Evolutionary conservation across 2,113 vertebrate genomes (phyloP).

Genomic region (Formicarius rufipectus): DNA sequence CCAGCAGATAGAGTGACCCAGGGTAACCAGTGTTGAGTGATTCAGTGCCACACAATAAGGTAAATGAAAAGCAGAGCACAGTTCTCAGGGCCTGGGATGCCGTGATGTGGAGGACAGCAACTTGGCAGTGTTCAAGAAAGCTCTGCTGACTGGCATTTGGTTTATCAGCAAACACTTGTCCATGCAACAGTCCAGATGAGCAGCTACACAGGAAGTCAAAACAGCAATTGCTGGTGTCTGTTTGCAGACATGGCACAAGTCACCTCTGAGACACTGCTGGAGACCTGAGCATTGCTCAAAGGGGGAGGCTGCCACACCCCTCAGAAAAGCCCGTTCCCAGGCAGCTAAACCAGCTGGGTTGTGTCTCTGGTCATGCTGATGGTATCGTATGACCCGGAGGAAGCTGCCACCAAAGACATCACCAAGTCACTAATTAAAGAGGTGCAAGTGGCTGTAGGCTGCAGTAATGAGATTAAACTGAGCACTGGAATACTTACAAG

Average conservation of each 20-base stretch:
- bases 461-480: background rate
- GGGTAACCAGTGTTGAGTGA: rapidly evolving
- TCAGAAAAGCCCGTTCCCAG: background rate
- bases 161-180: background rate
- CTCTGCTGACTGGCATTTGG: background rate
- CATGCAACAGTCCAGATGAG: background rate
- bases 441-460: background rate
- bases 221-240: background rate
- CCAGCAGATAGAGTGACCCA: rapidly evolving
- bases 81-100: background rate
- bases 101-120: background rate
- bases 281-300: background rate
- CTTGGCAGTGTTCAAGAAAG: background rate
- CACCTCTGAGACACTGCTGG: background rate
- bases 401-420: background rate
- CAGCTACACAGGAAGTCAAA: background rate
- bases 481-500: background rate
- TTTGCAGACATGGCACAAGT: background rate
- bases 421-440: background rate
- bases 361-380: rapidly evolving
- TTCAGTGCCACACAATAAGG: background rate
- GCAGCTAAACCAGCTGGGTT: background rate
- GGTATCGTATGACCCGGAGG: background rate
- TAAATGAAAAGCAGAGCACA: background rate
- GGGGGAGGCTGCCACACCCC: background rate